Evolutionary conservation across 1,140 invertebrate genomes (phyloP).

Genomic region (Adoxophyes honmai): DNA sequence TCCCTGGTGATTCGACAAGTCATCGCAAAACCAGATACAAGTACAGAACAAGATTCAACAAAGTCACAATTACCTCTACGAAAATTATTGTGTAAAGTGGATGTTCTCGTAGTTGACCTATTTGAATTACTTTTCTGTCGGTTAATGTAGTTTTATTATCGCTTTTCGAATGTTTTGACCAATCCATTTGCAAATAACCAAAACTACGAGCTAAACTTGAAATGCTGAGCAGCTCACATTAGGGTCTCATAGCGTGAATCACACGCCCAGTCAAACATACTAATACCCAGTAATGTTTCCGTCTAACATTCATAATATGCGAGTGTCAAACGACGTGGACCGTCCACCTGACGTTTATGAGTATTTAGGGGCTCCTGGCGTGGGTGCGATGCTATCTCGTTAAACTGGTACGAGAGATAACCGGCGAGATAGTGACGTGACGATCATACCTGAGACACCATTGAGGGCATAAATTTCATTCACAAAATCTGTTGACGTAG

Average conservation of each 20-base stretch:
- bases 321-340: not conserved
- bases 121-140: too few species aligned
- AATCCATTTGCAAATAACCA: too few species aligned
- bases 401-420: slow-evolving; percentile 23
- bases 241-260: slow-evolving; percentile 35
- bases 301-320: slow-evolving; percentile 30
- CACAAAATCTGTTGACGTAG: not conserved
- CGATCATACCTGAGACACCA: not conserved
- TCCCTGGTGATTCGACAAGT: too few species aligned
- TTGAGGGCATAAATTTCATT: not conserved
- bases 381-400: slow-evolving; percentile 40
- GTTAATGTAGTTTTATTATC: too few species aligned
- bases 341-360: slow-evolving; percentile 41
- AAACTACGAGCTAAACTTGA: too few species aligned
- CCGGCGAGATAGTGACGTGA: not conserved
- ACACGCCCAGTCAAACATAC: slow-evolving; percentile 36
- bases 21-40: too few species aligned
- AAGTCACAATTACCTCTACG: too few species aligned
- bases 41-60: too few species aligned
- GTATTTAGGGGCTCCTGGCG: slow-evolving; percentile 40
- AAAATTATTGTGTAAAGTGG: too few species aligned
- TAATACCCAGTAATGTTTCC: slow-evolving; percentile 43
- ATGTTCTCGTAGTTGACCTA: too few species aligned
- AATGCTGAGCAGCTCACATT: not conserved
- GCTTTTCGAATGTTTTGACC: too few species aligned